These are phyloP conservation scores for Pachycephus smyrnensis DNA, from an alignment of 2,888 invertebrate species.

Conservation along the genomic window DNA sequence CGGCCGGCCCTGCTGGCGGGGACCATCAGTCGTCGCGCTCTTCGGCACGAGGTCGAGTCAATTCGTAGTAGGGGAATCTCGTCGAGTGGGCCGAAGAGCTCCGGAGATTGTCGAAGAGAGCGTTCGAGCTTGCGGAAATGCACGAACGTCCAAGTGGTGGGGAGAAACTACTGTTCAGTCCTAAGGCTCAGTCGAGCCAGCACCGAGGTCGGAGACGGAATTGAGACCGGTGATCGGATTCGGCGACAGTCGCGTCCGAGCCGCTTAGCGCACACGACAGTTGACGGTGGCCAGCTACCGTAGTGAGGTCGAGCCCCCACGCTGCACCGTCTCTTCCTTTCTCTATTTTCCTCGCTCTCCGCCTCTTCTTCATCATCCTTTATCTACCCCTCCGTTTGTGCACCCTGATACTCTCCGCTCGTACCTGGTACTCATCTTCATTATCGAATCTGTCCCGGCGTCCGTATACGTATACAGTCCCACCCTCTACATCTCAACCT, in stretches of 20 bases:
- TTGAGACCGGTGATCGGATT: conserved; percentile 46
- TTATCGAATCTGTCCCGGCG: neutral
- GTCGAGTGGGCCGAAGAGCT: conserved; percentile 17
- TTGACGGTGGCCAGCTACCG: conserved; percentile 27
- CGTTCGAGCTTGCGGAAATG: conserved; percentile 28
- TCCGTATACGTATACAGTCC: neutral
- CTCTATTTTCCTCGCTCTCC: conserved; percentile 12
- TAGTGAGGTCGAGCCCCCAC: conserved; percentile 20
- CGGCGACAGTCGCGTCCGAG: conserved; percentile 40
- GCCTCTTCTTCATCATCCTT: neutral
- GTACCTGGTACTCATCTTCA: neutral
- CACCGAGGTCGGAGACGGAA: conserved; percentile 57
- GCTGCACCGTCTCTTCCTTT: conserved; percentile 17
- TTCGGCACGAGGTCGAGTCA: conserved; percentile 65
- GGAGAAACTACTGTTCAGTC: conserved; percentile 35
- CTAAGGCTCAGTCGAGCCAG: conserved; percentile 59
- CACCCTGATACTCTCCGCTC: neutral
- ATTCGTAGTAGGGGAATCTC: neutral
- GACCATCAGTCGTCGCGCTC: conserved; percentile 26
- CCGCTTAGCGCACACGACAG: conserved; percentile 36
- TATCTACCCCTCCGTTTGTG: neutral
- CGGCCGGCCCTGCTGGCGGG: conserved; percentile 16
- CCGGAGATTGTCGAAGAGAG: conserved; percentile 8
- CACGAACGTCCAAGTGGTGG: conserved; percentile 38
- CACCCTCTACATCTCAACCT: neutral